Percentiles rank a stretch among this genome's conserved stretches.
These are phyloP conservation scores for Oceanodroma leucorhoa DNA, from an alignment of 2,797 vertebrate species.

Conservation along the genomic window DNA sequence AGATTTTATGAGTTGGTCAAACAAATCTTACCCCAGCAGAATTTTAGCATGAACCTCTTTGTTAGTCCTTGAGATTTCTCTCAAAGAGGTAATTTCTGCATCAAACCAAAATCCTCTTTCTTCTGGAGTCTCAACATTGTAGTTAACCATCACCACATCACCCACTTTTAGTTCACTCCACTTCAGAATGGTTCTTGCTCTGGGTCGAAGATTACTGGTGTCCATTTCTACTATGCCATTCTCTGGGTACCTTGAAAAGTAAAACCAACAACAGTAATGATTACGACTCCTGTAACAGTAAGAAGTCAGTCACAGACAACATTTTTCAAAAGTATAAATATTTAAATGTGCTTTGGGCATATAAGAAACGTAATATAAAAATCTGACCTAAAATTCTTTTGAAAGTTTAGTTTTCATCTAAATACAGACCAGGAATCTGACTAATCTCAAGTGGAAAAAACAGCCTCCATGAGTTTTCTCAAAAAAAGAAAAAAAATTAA, in stretches of 20 bases:
- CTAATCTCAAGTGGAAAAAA: not conserved
- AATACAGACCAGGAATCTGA: not conserved
- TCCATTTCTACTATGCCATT: constrained; percentile 55
- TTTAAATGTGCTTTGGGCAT: not conserved
- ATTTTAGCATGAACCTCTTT: constrained; percentile 95
- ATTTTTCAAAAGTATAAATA: not conserved
- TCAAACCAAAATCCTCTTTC: constrained; percentile 99
- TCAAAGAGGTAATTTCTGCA: constrained; percentile 88
- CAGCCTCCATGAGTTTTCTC: rapidly evolving
- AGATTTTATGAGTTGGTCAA: constrained; percentile 46
- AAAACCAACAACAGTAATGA: constrained; percentile 34
- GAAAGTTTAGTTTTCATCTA: not conserved
- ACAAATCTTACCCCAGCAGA: constrained; percentile 88
- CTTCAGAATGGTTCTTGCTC: constrained; percentile 89
- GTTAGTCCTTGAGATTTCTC: constrained; percentile 92
- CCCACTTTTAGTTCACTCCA: constrained; percentile 91
- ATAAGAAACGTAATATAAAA: not conserved
- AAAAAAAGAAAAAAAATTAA: not conserved
- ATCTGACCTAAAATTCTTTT: not conserved
- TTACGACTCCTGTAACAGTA: not conserved
- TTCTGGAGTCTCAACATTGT: constrained; percentile 93
- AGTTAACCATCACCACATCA: constrained; percentile 94
- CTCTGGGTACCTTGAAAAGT: constrained; percentile 48
- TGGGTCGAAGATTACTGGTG: constrained; percentile 41
- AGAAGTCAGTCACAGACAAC: not conserved